These are phyloP conservation scores for Aptenodytes forsteri DNA, from an alignment of 2,113 vertebrate species.

Conservation along the genomic window DNA sequence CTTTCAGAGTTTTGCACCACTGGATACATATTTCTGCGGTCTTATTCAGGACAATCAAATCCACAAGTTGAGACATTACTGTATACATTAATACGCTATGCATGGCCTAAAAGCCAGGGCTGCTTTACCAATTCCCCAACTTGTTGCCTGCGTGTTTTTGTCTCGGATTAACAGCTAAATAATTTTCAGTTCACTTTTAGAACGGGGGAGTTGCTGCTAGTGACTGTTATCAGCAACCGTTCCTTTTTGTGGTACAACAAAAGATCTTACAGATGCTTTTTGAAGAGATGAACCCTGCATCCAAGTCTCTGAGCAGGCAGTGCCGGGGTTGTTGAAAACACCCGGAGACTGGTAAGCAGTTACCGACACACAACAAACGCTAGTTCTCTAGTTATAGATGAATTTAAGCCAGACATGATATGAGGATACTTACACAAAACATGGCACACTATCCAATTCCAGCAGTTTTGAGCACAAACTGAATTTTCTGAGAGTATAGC, in stretches of 20 bases:
- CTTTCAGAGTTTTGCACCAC: neutral
- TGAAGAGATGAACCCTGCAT: neutral
- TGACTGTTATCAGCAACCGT: accelerated
- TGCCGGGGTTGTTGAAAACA: neutral
- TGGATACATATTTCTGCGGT: neutral
- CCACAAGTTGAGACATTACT: accelerated
- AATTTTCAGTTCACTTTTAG: neutral
- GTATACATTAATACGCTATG: accelerated
- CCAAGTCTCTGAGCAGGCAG: too few species aligned
- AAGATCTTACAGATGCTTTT: neutral
- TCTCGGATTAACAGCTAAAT: neutral
- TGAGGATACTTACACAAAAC: neutral
- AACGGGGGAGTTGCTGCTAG: neutral
- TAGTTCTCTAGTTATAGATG: neutral
- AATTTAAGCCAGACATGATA: neutral
- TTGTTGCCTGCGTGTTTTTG: neutral
- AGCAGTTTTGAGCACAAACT: neutral
- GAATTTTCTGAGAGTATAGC: neutral
- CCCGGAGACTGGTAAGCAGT: neutral
- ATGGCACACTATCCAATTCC: neutral
- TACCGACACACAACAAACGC: neutral
- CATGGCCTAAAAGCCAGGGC: neutral
- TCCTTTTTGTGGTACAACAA: neutral
- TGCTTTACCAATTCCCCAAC: neutral
- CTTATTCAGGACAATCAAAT: neutral